Percentiles rank a stretch among this genome's conserved stretches.
Evolutionary conservation across 2,113 vertebrate species (phyloP).

Genomic region (Pipra filicauda): DNA sequence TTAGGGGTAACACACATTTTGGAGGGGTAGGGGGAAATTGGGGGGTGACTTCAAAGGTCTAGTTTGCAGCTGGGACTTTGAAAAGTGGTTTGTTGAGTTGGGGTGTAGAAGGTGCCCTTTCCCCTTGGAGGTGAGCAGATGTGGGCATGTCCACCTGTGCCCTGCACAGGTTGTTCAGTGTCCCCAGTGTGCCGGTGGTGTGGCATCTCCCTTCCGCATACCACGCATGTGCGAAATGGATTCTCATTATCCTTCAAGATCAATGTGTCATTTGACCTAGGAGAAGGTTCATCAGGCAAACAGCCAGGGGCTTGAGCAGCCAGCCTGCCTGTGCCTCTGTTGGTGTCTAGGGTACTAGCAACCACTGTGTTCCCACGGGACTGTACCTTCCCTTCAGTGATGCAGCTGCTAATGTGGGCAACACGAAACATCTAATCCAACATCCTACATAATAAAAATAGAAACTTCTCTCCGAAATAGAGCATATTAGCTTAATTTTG

Average conservation of each 20-base stretch:
- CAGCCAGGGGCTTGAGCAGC: not conserved
- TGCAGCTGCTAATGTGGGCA: accelerated
- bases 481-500: not conserved
- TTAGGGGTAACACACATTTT: accelerated
- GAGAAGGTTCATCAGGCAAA: not conserved
- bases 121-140: not conserved
- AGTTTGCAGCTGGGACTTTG: not conserved
- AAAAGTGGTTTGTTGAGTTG: accelerated
- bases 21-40: accelerated
- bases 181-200: accelerated
- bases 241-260: accelerated
- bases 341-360: accelerated
- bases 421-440: accelerated
- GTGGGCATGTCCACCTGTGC: accelerated
- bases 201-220: not conserved
- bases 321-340: accelerated
- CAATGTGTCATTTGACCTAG: not conserved
- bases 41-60: accelerated
- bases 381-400: accelerated
- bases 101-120: not conserved
- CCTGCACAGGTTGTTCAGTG: accelerated
- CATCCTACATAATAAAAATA: accelerated
- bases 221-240: accelerated
- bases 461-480: not conserved
- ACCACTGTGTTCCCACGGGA: accelerated